A percentile compares a stretch with the other conserved stretches of the same genome.
Evolutionary conservation across 1,140 invertebrate genomes (phyloP).

Genomic region (Drosophila kanapiae): DNA sequence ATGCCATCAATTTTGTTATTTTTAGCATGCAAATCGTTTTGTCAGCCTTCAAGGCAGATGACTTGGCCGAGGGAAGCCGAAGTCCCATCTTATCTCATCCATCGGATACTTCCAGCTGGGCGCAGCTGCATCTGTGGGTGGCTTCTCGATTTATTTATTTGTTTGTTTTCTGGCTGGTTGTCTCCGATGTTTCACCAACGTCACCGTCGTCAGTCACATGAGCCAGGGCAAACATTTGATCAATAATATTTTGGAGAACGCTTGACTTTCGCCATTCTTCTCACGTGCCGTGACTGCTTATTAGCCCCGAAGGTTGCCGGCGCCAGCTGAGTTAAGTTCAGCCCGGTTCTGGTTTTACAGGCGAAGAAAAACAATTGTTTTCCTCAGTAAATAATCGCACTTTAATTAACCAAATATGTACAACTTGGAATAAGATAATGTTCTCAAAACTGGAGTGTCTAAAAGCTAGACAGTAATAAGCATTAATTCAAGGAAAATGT

Average conservation of each 20-base stretch:
- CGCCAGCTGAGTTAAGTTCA: conserved; percentile 32
- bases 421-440: too few relatives aligned
- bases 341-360: conserved; percentile 2
- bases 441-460: too few relatives aligned
- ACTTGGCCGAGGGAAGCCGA: conserved; percentile 11
- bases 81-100: conserved; percentile 5
- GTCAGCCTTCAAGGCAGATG: conserved; percentile 54
- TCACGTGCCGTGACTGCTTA: conserved; percentile 78
- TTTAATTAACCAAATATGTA: too few relatives aligned
- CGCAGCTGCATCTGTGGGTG: conserved; percentile 17
- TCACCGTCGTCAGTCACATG: conserved; percentile 10
- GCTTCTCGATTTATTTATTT: conserved; percentile 53
- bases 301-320: conserved; percentile 73
- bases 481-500: too few relatives aligned
- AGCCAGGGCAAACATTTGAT: conserved; percentile 77
- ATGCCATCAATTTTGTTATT: conserved; percentile 80
- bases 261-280: conserved; percentile 32
- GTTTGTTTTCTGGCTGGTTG: conserved; percentile 55
- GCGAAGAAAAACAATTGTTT: neutral
- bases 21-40: conserved; percentile 81
- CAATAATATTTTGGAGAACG: conserved; percentile 63
- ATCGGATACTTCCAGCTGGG: conserved; percentile 34
- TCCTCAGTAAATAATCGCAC: too few relatives aligned
- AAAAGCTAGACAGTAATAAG: too few relatives aligned
- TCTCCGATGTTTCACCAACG: conserved; percentile 6